These are phyloP conservation scores for Corbicula japonica DNA, from an alignment of 2,888 invertebrate species.

Conservation along the genomic window DNA sequence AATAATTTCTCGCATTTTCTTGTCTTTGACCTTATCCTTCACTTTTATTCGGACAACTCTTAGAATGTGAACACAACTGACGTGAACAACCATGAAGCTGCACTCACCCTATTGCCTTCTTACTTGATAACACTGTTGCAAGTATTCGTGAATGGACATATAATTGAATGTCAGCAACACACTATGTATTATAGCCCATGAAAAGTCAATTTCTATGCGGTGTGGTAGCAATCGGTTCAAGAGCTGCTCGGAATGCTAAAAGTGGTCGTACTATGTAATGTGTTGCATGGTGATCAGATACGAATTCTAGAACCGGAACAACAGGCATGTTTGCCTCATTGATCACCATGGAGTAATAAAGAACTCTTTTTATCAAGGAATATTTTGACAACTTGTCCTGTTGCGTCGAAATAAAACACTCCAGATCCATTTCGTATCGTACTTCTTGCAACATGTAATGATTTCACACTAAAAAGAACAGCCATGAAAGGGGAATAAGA, in stretches of 20 bases:
- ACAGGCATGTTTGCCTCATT: constrained; percentile 8
- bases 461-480: constrained; percentile 8
- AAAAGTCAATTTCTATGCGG: constrained; percentile 6
- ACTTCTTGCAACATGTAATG: background rate
- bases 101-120: constrained; percentile 5
- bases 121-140: no score
- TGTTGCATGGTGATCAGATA: constrained; percentile 7
- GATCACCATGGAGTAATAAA: constrained; percentile 1
- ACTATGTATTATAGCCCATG: constrained; percentile 1
- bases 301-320: constrained; percentile 1
- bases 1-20: constrained; percentile 2
- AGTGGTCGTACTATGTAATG: constrained; percentile 5
- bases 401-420: constrained; percentile 9
- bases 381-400: background rate
- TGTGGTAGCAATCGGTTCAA: constrained; percentile 5
- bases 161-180: constrained; percentile 4
- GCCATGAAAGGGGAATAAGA: no score
- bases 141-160: background rate
- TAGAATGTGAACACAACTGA: constrained; percentile 9
- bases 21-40: constrained; percentile 8
- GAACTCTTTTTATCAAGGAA: background rate
- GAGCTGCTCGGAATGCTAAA: constrained; percentile 3
- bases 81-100: constrained; percentile 9
- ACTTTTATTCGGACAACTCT: background rate
- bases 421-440: background rate